Base-by-base conservation (phyloP, 2,888 invertebrate species). In the Caenorhabditis sp. region DNA sequence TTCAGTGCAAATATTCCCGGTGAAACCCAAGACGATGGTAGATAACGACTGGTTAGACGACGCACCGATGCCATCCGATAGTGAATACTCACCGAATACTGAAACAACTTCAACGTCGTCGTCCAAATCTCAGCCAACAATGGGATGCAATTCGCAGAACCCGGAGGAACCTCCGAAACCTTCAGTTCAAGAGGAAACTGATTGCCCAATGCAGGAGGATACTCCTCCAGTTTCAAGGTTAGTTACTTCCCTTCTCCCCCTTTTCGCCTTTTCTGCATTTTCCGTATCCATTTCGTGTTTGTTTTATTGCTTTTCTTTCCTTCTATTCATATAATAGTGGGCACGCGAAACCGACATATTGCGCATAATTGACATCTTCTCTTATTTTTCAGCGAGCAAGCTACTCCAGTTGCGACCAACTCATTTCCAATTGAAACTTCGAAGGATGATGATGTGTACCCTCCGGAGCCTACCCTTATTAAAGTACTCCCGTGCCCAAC, bases 61-160 rank as follows among this genome's bases (percentile, higher is more conserved):
- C 44, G 78, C 78, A 5, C 78, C 78, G 0, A 78, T 78, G 78
- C 78, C 78, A 0, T 32, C 26, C 2, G 62, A 62, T 9, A 6
- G 9, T 9, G 32, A 6, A 6, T 4, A 32, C 32, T 9, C 4
- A 32, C 32, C 32, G 9, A 4, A 32, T 9, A 32, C 4, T 32
- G n/a, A n/a, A n/a, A n/a, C n/a, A n/a, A 6, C 32, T 32, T 32
- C 40, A 5, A 13, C 5, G 11, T 40, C 40, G 40, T 40, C 40
- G 11, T 9, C 32, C 32, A 9, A 4, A 4, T 32, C 4, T 9
- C 32, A 32, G 32, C 5, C 4, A 4, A 32, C 32, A 4, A 6
- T 9, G 5, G 9, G 32, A 6, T 9, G 5, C 32, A 32, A 32
- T 9, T 32, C 32, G 32, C 5, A 32, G 4, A 32, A 3, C 13